Percentiles rank a stretch among this genome's conserved stretches.
phyloP scores from a whole-genome alignment of 2,113 vertebrate species.

The Candoia aspera region DNA sequence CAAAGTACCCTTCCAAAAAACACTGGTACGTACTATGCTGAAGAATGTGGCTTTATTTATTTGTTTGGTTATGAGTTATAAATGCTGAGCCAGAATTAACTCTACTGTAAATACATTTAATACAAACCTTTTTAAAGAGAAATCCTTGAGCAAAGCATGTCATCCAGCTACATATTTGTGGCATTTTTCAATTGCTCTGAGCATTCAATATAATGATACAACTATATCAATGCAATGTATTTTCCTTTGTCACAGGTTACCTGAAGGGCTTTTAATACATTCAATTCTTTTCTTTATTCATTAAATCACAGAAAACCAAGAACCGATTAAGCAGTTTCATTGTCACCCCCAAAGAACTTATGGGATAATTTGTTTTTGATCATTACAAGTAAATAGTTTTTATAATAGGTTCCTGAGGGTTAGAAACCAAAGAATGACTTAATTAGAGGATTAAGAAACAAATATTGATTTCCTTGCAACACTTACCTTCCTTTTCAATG shows the following conservation, averaged over 20 bases:
- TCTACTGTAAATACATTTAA: not conserved
- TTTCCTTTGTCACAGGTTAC: not conserved
- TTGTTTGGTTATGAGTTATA: not conserved
- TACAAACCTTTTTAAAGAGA: not conserved
- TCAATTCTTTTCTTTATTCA: constrained; percentile 11
- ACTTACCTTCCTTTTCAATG: constrained; percentile 15
- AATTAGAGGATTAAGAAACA: constrained; percentile 59
- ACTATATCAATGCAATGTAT: not conserved
- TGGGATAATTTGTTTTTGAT: constrained; percentile 52
- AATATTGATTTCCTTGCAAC: constrained; percentile 55
- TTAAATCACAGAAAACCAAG: constrained; percentile 35
- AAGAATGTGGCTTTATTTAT: not conserved
- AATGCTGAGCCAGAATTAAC: not conserved
- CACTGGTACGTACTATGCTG: not conserved
- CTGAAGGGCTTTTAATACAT: constrained; percentile 28
- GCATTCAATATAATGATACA: not conserved
- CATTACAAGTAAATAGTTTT: constrained; percentile 47
- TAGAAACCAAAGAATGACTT: constrained; percentile 37
- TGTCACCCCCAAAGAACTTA: constrained; percentile 37
- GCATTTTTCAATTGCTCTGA: not conserved
- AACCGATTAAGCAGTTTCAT: constrained; percentile 23
- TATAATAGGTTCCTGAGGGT: constrained; percentile 52
- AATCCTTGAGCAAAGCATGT: not conserved
- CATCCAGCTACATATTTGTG: not conserved
- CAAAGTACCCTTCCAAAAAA: not conserved